These are phyloP conservation scores for Dysmachus trigonus DNA, from an alignment of 2,888 invertebrate species.

Conservation along the genomic window DNA sequence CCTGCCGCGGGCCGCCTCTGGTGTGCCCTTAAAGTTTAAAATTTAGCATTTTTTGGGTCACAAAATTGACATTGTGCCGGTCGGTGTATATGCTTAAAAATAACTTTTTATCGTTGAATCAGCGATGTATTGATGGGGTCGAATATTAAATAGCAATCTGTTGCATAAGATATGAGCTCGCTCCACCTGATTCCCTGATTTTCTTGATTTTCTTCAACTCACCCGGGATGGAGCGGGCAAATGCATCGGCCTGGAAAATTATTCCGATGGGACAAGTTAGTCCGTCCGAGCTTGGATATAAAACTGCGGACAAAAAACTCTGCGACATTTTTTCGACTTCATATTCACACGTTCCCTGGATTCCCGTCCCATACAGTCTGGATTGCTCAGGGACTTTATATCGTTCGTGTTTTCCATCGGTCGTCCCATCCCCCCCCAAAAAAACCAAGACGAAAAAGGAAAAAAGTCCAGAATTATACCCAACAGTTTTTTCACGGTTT, in stretches of 20 bases:
- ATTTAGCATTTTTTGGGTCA: slow-evolving; percentile 13
- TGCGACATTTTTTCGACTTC: not conserved
- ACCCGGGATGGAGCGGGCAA: not conserved
- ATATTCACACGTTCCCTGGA: not conserved
- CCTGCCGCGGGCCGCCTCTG: not conserved
- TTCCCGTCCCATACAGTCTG: not conserved
- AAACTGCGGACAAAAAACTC: not conserved
- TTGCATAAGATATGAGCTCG: slow-evolving; percentile 15
- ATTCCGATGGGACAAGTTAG: slow-evolving; percentile 6
- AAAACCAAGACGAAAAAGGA: not conserved
- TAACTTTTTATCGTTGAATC: not conserved
- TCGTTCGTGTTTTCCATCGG: not conserved
- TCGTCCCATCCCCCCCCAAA: too few relatives aligned
- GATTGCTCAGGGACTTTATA: not conserved
- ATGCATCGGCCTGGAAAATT: slow-evolving; percentile 30
- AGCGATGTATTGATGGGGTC: slow-evolving; percentile 6
- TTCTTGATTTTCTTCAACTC: too few relatives aligned
- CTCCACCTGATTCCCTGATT: not conserved
- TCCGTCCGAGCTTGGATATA: not conserved
- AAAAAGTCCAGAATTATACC: not conserved
- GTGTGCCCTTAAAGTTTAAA: slow-evolving; percentile 1
- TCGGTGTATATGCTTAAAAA: slow-evolving; percentile 5
- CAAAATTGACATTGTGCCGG: slow-evolving; percentile 5
- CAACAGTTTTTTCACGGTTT: slow-evolving; percentile 8
- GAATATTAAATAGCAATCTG: slow-evolving; percentile 33